Evolutionary conservation across 2,888 invertebrate genomes (phyloP).

Genomic region (Gandaritis pyraliata): DNA sequence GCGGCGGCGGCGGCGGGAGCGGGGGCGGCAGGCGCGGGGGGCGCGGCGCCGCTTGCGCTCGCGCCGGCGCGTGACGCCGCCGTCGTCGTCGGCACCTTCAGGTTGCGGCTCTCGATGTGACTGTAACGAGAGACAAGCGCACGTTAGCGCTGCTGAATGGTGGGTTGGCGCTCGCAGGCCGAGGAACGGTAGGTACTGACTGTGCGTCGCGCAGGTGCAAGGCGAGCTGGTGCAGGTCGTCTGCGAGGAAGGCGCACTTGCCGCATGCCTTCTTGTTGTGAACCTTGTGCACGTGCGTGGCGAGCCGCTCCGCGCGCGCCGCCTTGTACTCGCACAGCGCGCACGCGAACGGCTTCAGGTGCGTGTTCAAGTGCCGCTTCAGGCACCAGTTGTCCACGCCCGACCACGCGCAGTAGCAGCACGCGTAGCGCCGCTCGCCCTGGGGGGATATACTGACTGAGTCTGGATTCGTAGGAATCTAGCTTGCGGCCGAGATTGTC

Average conservation of each 20-base stretch:
- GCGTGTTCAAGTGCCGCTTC: conserved; percentile 96
- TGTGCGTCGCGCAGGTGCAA: conserved; percentile 91
- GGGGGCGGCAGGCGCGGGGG: conserved; percentile 44
- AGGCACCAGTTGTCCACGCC: conserved; percentile 97
- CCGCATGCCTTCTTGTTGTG: conserved; percentile 96
- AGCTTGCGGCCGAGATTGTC: too few relatives aligned
- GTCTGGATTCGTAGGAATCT: too few relatives aligned
- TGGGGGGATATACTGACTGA: conserved; percentile 53
- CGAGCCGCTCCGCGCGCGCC: conserved; percentile 94
- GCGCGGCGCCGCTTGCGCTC: conserved; percentile 56
- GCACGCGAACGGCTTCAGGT: conserved; percentile 96
- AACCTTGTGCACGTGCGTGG: conserved; percentile 95
- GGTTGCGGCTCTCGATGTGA: conserved; percentile 86
- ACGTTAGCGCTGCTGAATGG: conserved; percentile 4
- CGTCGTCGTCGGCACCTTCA: conserved; percentile 72
- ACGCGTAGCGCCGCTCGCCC: conserved; percentile 90
- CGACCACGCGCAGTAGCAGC: conserved; percentile 96
- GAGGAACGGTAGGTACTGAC: conserved; percentile 82
- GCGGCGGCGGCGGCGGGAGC: conserved; percentile 40
- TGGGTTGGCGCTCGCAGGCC: neutral
- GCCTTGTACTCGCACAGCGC: conserved; percentile 97
- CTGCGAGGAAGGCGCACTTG: conserved; percentile 94
- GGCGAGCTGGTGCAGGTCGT: conserved; percentile 91
- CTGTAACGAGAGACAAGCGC: conserved; percentile 57
- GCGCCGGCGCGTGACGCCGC: conserved; percentile 62